Conservation (phyloP, 23 tunicate species). For the Trididemnum miniatum region DNA sequence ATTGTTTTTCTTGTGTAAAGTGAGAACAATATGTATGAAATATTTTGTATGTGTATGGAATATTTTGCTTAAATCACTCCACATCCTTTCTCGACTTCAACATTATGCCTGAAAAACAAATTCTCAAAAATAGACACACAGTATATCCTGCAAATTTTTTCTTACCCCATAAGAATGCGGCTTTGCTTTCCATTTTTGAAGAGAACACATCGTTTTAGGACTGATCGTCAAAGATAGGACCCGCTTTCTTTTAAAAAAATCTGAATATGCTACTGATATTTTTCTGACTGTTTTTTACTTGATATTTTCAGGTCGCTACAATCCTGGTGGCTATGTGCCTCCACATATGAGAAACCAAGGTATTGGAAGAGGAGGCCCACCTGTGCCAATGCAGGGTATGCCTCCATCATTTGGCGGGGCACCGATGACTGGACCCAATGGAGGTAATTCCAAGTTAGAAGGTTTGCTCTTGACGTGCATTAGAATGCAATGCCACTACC, state of each 20-base stretch:
- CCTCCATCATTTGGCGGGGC: slow-evolving; percentile 92
- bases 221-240: too few species aligned
- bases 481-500: neutral
- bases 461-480: neutral
- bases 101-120: too few species aligned
- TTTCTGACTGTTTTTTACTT: too few species aligned
- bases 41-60: neutral
- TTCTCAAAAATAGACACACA: too few species aligned
- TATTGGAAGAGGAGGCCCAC: slow-evolving; percentile 67
- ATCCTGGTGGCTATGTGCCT: slow-evolving; percentile 79
- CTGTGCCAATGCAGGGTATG: slow-evolving; percentile 52
- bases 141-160: too few species aligned
- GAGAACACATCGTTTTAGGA: too few species aligned
- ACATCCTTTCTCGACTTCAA: too few species aligned
- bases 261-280: too few species aligned
- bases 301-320: slow-evolving; percentile 32
- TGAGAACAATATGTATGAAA: neutral
- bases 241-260: too few species aligned
- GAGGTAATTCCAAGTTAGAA: slow-evolving; percentile 77
- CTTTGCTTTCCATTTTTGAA: too few species aligned
- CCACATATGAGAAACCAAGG: slow-evolving; percentile 81
- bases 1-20: neutral
- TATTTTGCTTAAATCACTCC: neutral
- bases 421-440: slow-evolving; percentile 97
- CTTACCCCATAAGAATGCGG: too few species aligned